These are phyloP conservation scores for Mixornis gularis DNA, from an alignment of 2,113 vertebrate species.

Conservation along the genomic window DNA sequence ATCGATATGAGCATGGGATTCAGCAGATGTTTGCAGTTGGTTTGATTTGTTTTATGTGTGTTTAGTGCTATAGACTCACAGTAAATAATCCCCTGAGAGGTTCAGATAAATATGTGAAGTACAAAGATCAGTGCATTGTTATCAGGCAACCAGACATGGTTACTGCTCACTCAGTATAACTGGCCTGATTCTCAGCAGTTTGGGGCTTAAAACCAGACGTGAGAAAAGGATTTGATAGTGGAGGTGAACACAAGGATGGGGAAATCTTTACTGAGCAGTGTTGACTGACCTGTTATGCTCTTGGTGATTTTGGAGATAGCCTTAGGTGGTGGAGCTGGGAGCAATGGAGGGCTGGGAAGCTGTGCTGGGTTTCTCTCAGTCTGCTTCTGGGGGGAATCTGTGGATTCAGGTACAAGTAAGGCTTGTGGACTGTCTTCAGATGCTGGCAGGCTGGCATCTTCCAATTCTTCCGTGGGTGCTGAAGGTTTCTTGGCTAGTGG, in stretches of 20 bases:
- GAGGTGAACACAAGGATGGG: neutral
- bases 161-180: neutral
- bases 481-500: slow-evolving; percentile 66
- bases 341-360: slow-evolving; percentile 69
- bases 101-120: neutral
- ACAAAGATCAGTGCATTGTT: neutral
- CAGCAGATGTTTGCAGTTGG: neutral
- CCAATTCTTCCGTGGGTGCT: slow-evolving; percentile 44
- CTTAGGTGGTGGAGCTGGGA: slow-evolving; percentile 74
- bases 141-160: neutral
- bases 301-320: slow-evolving; percentile 66
- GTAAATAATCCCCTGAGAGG: neutral
- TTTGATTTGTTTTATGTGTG: neutral
- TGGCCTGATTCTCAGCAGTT: neutral
- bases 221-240: neutral
- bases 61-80: neutral
- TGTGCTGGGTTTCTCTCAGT: slow-evolving; percentile 65
- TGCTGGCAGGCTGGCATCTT: slow-evolving; percentile 47
- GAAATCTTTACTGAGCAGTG: neutral
- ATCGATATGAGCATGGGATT: neutral
- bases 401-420: slow-evolving; percentile 71
- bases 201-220: neutral
- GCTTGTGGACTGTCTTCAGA: slow-evolving; percentile 71
- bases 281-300: slow-evolving; percentile 66
- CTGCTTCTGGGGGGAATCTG: slow-evolving; percentile 63